A percentile compares a stretch with the other conserved stretches of the same genome.
These are phyloP conservation scores for Rhineura floridana DNA, from an alignment of 2,113 vertebrate genomes.

Conservation along the genomic window DNA sequence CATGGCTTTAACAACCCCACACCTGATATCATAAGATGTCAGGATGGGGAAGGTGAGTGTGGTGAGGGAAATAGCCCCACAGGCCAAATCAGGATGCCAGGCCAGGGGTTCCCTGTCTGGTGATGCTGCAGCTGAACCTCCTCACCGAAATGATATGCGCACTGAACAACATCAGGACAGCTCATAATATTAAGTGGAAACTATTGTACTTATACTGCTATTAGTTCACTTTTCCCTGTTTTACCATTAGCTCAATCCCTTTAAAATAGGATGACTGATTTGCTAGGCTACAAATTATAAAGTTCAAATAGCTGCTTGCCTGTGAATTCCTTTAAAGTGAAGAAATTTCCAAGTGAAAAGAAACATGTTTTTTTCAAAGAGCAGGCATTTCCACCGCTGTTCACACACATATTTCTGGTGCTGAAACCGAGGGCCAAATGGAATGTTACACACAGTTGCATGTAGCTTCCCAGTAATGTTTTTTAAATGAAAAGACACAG, in stretches of 20 bases:
- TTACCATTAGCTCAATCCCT: neutral
- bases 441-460: neutral
- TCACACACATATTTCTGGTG: neutral
- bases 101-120: too few relatives aligned
- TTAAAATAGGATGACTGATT: neutral
- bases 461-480: neutral
- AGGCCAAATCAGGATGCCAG: too few relatives aligned
- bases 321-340: neutral
- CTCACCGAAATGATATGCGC: too few relatives aligned
- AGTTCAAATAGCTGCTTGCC: neutral
- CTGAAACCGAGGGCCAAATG: neutral
- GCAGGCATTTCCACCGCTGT: neutral
- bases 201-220: too few relatives aligned
- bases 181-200: too few relatives aligned
- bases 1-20: too few relatives aligned
- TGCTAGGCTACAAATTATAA: neutral
- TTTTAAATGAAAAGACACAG: neutral
- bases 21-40: too few relatives aligned
- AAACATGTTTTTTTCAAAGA: slow-evolving; percentile 6
- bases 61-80: too few relatives aligned
- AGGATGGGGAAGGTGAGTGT: too few relatives aligned
- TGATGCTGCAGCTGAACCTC: too few relatives aligned
- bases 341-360: neutral
- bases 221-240: neutral
- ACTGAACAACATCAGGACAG: too few relatives aligned